Conservation (phyloP, 2,797 vertebrate species). For the Chloroceryle inda region DNA sequence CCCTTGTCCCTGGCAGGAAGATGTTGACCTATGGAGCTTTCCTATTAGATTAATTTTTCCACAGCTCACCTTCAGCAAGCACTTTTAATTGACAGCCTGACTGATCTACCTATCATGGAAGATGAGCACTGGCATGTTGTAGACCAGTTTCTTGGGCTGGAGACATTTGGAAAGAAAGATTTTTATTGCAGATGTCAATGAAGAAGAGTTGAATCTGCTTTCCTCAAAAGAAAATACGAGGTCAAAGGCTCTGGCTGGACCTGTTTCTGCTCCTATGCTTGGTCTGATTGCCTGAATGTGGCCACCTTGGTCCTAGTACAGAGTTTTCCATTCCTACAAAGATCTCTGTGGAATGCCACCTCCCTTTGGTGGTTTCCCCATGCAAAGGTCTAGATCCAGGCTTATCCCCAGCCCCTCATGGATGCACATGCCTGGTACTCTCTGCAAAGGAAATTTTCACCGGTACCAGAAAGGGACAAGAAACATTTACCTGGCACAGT, state of each 20-base stretch:
- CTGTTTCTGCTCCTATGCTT: neutral
- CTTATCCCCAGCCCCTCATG: neutral
- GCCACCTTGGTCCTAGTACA: neutral
- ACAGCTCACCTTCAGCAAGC: slow-evolving; percentile 3
- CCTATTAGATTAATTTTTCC: slow-evolving; percentile 36
- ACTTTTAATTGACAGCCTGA: slow-evolving; percentile 38
- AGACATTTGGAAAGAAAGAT: neutral
- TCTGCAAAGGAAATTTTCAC: neutral
- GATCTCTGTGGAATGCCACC: neutral
- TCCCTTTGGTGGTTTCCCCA: neutral
- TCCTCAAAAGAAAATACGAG: neutral
- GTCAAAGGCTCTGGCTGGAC: neutral
- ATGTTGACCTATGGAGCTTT: slow-evolving; percentile 50
- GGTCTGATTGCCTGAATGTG: neutral
- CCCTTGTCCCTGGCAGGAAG: neutral
- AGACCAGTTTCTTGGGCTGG: neutral
- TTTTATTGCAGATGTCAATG: neutral
- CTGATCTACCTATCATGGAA: neutral
- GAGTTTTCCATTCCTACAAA: neutral
- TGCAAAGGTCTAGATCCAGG: neutral
- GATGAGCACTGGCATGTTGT: neutral
- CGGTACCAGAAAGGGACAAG: neutral
- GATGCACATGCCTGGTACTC: neutral
- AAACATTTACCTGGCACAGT: neutral
- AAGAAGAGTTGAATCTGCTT: neutral